Conservation (phyloP, 1,140 invertebrate genomes). For the Hydropsyche tenuis region DNA sequence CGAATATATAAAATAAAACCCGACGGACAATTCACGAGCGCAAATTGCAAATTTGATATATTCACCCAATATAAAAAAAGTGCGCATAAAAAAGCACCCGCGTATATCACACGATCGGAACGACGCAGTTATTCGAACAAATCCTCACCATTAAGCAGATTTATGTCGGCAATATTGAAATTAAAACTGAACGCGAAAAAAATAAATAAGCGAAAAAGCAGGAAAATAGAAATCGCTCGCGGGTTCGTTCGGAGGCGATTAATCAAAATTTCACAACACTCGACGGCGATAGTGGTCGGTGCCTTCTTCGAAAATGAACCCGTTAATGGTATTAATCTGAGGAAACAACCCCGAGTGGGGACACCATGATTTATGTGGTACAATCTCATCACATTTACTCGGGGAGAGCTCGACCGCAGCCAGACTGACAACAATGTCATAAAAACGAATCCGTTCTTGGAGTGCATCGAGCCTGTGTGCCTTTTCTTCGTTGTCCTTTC, state of each 20-base stretch:
- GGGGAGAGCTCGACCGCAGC: too few relatives aligned
- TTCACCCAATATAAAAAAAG: too few relatives aligned
- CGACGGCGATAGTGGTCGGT: neutral
- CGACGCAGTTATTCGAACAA: slow-evolving; percentile 4
- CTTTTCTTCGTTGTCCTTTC: neutral
- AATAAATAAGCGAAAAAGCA: neutral
- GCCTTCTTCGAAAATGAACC: neutral
- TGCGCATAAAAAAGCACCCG: too few relatives aligned
- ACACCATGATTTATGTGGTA: neutral
- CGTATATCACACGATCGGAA: too few relatives aligned
- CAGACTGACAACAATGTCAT: slow-evolving; percentile 7
- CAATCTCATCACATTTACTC: slow-evolving; percentile 11
- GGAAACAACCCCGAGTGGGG: neutral
- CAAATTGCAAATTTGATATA: too few relatives aligned
- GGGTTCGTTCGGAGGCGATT: slow-evolving; percentile 14
- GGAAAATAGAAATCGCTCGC: neutral
- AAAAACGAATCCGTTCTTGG: neutral
- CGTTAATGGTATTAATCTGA: slow-evolving; percentile 18
- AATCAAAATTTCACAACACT: slow-evolving; percentile 13
- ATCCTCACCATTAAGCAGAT: slow-evolving; percentile 15
- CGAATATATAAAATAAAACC: too few relatives aligned
- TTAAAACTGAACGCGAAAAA: neutral
- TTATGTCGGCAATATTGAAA: slow-evolving; percentile 21
- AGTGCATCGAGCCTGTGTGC: neutral
- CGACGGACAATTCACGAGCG: too few relatives aligned